Conservation (phyloP, 1,140 invertebrate genomes). For the Sarcophaga peregrina region DNA sequence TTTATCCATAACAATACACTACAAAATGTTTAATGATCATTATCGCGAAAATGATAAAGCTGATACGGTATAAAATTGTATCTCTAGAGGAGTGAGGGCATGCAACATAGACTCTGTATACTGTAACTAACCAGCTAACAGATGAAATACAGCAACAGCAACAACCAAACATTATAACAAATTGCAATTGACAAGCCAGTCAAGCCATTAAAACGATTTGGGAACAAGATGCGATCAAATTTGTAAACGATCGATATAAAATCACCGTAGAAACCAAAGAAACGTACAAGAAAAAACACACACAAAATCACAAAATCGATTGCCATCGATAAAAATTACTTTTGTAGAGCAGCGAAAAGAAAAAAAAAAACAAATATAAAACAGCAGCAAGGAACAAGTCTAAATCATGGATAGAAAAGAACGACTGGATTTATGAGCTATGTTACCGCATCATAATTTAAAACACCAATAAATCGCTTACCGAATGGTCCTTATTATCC, state of each 20-base stretch:
- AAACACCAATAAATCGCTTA: too few relatives aligned
- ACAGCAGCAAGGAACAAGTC: neutral
- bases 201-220: constrained; percentile 41
- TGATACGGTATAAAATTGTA: neutral
- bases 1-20: neutral
- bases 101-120: neutral
- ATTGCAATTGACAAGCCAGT: constrained; percentile 64
- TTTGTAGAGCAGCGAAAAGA: too few relatives aligned
- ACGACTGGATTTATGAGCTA: neutral
- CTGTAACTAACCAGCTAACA: neutral
- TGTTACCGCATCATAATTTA: too few relatives aligned
- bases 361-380: neutral
- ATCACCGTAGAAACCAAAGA: constrained; percentile 44
- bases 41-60: neutral
- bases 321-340: constrained; percentile 3
- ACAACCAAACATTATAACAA: constrained; percentile 54
- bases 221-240: constrained; percentile 59
- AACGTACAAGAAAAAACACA: neutral
- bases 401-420: neutral
- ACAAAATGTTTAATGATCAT: neutral
- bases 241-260: constrained; percentile 52
- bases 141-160: neutral
- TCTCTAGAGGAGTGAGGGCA: neutral
- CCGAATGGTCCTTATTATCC: too few relatives aligned
- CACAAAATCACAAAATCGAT: neutral